Conservation (phyloP, 92 coral and sea anemone genomes). For the Porites divaricata region DNA sequence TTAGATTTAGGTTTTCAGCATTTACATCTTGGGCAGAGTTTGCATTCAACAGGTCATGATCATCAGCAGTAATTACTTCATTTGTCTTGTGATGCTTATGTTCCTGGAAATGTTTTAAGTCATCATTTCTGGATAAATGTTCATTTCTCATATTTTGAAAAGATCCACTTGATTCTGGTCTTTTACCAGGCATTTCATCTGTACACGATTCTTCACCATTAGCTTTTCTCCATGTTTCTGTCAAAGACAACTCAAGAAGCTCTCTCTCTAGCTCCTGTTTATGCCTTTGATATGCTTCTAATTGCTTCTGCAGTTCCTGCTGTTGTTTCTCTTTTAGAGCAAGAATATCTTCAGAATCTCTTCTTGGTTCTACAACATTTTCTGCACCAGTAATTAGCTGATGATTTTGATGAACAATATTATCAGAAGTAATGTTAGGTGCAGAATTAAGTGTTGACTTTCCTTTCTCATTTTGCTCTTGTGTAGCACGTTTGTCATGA, state of each 20-base stretch:
- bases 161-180: constrained; percentile 17
- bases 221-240: constrained; percentile 13
- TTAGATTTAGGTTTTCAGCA: not conserved
- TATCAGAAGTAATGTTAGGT: not conserved
- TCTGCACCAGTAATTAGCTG: not conserved
- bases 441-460: not conserved
- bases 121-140: not conserved
- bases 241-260: constrained; percentile 70
- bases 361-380: constrained; percentile 16
- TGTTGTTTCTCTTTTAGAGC: constrained; percentile 74
- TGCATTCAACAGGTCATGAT: not conserved
- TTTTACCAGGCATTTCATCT: constrained; percentile 2
- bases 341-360: constrained; percentile 41
- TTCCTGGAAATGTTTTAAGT: not conserved
- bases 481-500: not conserved
- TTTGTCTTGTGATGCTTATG: not conserved
- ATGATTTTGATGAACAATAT: constrained; percentile 1
- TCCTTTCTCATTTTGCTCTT: not conserved
- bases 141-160: not conserved
- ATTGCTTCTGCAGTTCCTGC: constrained; percentile 69
- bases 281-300: constrained; percentile 85
- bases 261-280: constrained; percentile 80
- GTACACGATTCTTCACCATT: not conserved
- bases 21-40: not conserved
- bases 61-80: not conserved